These are phyloP conservation scores for Erethizon dorsatum DNA, from an alignment of 2,797 vertebrate genomes.

Conservation along the genomic window DNA sequence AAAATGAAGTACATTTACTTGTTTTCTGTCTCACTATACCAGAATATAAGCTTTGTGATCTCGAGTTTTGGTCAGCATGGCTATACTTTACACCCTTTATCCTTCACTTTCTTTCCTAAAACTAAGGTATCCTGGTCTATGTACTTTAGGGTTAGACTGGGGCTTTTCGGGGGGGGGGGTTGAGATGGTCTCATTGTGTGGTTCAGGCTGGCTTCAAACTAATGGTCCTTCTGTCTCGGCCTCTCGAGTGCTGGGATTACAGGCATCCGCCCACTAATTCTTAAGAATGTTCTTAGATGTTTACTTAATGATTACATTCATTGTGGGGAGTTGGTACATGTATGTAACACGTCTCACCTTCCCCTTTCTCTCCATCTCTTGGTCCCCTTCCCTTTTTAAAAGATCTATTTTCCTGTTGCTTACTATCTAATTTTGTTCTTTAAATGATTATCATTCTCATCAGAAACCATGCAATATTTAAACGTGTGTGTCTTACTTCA, in stretches of 20 bases:
- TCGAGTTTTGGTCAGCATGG: not conserved
- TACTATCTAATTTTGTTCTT: not conserved
- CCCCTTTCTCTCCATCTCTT: not conserved
- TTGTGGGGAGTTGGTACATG: not conserved
- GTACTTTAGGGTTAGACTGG: not conserved
- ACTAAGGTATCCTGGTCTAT: not conserved
- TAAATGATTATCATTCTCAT: not conserved
- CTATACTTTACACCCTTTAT: not conserved
- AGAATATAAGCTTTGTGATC: not conserved
- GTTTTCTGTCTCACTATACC: not conserved
- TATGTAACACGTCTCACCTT: not conserved
- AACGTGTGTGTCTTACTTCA: not conserved
- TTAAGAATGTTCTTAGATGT: not conserved
- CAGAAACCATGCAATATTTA: not conserved
- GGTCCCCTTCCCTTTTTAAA: not conserved
- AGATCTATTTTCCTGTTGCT: not conserved
- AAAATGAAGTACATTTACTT: not conserved
- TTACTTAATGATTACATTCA: not conserved
- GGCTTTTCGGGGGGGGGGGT: not conserved
- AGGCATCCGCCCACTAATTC: not conserved
- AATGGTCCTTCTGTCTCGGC: not conserved
- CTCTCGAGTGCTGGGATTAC: not conserved
- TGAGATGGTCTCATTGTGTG: not conserved
- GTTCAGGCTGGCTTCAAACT: not conserved
- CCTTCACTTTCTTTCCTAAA: not conserved